These are phyloP conservation scores for Carollia perspicillata DNA, from an alignment of 2,113 vertebrate species.

Conservation along the genomic window DNA sequence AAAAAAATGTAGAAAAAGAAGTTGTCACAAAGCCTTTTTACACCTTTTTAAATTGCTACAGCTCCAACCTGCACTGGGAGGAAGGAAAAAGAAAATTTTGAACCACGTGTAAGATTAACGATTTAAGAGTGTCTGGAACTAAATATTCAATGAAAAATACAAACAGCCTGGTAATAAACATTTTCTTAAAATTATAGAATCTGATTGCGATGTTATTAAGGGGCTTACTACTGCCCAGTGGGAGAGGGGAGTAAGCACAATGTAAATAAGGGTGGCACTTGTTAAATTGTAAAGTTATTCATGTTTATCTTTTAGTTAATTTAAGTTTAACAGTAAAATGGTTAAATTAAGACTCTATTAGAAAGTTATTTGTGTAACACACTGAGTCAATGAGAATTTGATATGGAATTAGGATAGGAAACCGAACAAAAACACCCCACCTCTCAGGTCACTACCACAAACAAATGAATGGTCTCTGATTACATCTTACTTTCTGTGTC, in stretches of 20 bases:
- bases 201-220: neutral
- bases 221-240: neutral
- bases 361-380: neutral
- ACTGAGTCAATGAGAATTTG: neutral
- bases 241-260: neutral
- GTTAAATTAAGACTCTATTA: neutral
- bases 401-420: neutral
- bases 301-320: neutral
- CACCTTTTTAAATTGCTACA: neutral
- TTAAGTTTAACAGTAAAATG: neutral
- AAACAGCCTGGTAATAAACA: neutral
- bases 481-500: neutral
- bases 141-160: neutral
- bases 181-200: neutral
- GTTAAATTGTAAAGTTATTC: neutral
- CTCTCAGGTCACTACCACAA: neutral
- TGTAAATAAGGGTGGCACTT: neutral
- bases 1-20: neutral
- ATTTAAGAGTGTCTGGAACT: neutral
- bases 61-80: neutral
- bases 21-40: neutral
- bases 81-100: neutral
- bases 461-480: neutral
- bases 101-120: neutral
- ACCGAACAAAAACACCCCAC: neutral